phyloP scores from a whole-genome alignment of 2,888 invertebrate species.

The Dermolepida albohirtum region DNA sequence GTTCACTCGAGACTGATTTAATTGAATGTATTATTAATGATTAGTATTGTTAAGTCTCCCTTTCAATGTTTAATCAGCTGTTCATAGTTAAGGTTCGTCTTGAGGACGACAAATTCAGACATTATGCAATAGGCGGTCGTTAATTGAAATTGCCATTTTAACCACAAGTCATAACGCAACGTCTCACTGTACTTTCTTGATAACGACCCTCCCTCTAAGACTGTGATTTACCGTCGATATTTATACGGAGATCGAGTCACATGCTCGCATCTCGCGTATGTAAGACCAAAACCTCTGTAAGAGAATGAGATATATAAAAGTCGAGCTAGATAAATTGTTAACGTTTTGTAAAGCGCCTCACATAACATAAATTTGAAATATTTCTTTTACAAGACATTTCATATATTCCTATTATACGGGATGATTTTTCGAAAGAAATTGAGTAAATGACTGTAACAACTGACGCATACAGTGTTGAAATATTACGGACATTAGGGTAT shows the following conservation, averaged over 20 bases:
- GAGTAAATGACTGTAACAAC: too few species aligned
- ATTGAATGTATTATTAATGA: too few species aligned
- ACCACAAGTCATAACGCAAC: slow-evolving; percentile 52
- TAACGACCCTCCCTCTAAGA: slow-evolving; percentile 50
- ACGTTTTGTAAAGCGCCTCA: slow-evolving; percentile 61
- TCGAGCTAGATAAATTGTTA: slow-evolving; percentile 62
- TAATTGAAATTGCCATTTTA: slow-evolving; percentile 57
- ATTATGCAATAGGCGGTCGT: slow-evolving; percentile 44
- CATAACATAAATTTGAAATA: slow-evolving; percentile 51
- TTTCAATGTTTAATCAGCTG: slow-evolving; percentile 17
- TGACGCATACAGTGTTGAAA: too few species aligned
- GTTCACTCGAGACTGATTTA: too few species aligned
- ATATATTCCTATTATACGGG: slow-evolving; percentile 6
- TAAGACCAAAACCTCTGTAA: slow-evolving; percentile 55
- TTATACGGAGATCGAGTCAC: slow-evolving; percentile 47
- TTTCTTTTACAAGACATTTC: slow-evolving; percentile 38
- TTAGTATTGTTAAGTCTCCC: too few species aligned
- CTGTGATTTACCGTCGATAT: slow-evolving; percentile 46
- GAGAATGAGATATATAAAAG: slow-evolving; percentile 62
- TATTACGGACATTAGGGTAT: too few species aligned
- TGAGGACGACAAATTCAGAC: slow-evolving; percentile 34
- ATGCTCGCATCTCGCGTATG: slow-evolving; percentile 51
- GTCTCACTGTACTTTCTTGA: slow-evolving; percentile 53
- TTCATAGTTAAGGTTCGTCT: slow-evolving; percentile 19
- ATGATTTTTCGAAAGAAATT: slow-evolving; percentile 10